These are phyloP conservation scores for Apis mellifera DNA, from an alignment of 1,140 invertebrate species.

Conservation along the genomic window DNA sequence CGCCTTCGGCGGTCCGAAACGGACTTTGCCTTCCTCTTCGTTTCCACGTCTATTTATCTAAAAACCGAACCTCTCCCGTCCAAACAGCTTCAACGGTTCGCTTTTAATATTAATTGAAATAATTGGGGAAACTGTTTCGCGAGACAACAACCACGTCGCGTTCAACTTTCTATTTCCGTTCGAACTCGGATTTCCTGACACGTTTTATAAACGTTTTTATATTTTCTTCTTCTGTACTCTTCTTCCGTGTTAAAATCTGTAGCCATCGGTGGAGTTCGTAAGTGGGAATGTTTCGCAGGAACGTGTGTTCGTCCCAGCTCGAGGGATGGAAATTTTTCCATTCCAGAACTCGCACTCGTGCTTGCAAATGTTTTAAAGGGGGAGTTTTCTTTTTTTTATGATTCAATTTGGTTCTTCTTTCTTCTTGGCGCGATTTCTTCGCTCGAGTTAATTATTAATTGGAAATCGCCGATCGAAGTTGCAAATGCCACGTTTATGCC, in stretches of 20 bases:
- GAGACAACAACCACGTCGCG: no score
- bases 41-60: constrained; percentile 31
- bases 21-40: constrained; percentile 52
- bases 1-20: constrained; percentile 45
- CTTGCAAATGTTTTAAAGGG: no score
- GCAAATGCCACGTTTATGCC: background rate
- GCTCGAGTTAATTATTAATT: constrained; percentile 2
- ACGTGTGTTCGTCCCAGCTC: no score
- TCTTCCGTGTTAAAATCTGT: no score
- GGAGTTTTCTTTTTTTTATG: no score
- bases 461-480: background rate
- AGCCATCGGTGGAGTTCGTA: no score
- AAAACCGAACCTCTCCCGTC: background rate
- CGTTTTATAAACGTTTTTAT: no score
- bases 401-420: background rate
- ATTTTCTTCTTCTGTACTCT: no score
- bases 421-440: background rate
- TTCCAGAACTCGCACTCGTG: no score
- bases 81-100: background rate
- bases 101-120: constrained; percentile 56
- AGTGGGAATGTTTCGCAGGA: no score
- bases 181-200: no score
- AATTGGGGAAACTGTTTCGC: constrained; percentile 25
- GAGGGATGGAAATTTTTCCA: no score
- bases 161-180: background rate